A percentile compares a stretch with the other conserved stretches of the same genome.
These are phyloP conservation scores for Tetramorium parvispinum DNA, from an alignment of 1,140 invertebrate species.

Conservation along the genomic window DNA sequence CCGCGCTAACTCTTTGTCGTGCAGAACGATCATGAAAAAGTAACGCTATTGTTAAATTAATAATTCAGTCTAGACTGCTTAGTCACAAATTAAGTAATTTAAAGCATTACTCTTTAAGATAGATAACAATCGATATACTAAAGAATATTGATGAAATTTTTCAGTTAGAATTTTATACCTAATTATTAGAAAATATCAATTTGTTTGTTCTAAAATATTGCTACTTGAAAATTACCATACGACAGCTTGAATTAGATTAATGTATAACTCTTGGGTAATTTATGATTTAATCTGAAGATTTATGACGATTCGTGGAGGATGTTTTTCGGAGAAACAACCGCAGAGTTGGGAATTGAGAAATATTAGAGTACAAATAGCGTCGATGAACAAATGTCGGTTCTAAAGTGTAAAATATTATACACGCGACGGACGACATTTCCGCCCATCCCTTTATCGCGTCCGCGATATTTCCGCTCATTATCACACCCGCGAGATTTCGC, in stretches of 20 bases:
- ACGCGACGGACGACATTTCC: background rate
- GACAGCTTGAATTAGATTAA: background rate
- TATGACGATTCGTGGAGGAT: background rate
- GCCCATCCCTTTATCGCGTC: background rate
- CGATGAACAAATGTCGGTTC: background rate
- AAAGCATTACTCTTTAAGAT: background rate
- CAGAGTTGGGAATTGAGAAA: constrained; percentile 2
- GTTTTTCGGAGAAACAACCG: background rate
- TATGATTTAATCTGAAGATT: background rate
- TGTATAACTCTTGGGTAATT: background rate
- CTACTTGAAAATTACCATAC: background rate
- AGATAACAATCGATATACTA: background rate
- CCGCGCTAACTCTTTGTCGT: background rate
- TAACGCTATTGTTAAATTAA: background rate
- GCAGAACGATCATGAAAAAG: background rate
- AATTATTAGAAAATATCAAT: background rate
- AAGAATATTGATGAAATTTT: background rate
- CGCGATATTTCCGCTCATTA: background rate
- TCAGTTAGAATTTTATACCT: background rate
- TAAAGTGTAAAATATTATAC: background rate
- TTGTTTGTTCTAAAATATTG: background rate
- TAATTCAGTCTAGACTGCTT: background rate
- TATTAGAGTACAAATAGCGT: background rate
- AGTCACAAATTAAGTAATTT: background rate
- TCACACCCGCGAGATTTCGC: constrained; percentile 17